A percentile compares a stretch with the other conserved stretches of the same genome.
Conservation (phyloP, 2,888 invertebrate species). For the Lepeophtheirus nordmannii region DNA sequence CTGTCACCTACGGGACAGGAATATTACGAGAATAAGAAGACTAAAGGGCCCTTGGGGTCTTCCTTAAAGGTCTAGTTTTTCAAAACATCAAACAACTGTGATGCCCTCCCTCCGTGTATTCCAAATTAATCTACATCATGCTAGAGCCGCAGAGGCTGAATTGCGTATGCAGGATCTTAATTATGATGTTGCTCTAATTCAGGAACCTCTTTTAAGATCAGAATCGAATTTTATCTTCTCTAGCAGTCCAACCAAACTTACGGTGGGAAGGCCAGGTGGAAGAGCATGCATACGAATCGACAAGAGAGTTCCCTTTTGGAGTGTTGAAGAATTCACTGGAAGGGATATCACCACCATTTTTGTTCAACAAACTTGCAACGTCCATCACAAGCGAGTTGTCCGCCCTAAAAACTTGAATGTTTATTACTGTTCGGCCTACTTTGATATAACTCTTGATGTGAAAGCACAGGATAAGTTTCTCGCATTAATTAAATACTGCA, state of each 20-base stretch:
- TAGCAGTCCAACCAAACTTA: not conserved
- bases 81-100: too few species aligned
- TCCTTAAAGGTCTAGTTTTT: too few species aligned
- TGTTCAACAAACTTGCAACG: not conserved
- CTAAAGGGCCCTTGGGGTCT: too few species aligned
- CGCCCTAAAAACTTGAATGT: not conserved
- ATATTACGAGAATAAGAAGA: too few species aligned
- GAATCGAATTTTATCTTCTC: too few species aligned
- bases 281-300: not conserved
- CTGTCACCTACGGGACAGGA: too few species aligned
- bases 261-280: not conserved
- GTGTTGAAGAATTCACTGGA: slow-evolving; percentile 1
- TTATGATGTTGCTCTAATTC: too few species aligned
- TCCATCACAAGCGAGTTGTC: not conserved
- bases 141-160: too few species aligned
- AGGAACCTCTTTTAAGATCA: too few species aligned
- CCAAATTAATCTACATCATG: too few species aligned
- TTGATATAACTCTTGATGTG: not conserved
- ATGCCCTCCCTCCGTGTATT: too few species aligned
- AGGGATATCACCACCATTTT: not conserved
- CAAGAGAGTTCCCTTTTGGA: not conserved
- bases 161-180: too few species aligned
- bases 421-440: not conserved
- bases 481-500: not conserved
- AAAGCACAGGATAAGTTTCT: not conserved